Percentiles rank a stretch among this genome's conserved stretches.
phyloP scores from a whole-genome alignment of 2,113 vertebrate genomes.

The Carettochelys insculpta region DNA sequence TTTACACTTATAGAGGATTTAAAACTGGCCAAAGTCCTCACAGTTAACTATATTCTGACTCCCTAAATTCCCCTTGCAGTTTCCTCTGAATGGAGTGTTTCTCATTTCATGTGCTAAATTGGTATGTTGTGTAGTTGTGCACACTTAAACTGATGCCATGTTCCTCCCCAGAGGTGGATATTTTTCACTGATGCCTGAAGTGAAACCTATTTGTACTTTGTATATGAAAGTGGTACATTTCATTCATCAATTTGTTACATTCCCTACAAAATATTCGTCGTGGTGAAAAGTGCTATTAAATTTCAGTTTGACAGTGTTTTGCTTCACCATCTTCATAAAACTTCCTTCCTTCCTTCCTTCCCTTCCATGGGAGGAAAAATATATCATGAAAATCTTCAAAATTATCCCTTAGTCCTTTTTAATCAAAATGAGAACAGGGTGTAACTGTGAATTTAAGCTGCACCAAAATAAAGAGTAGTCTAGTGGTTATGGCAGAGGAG shows the following conservation, averaged over 20 bases:
- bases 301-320: constrained; percentile 34
- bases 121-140: constrained; percentile 19
- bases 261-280: constrained; percentile 45
- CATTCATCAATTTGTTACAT: constrained; percentile 63
- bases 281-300: constrained; percentile 36
- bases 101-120: constrained; percentile 32
- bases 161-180: constrained; percentile 51
- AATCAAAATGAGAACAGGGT: constrained; percentile 8
- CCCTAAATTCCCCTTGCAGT: constrained; percentile 8
- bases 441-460: constrained; percentile 49
- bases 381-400: constrained; percentile 28
- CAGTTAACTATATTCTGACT: neutral
- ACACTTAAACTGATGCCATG: constrained; percentile 12
- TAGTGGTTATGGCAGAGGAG: neutral
- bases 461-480: neutral
- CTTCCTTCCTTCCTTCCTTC: neutral
- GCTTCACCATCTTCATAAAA: constrained; percentile 57
- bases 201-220: constrained; percentile 35
- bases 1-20: neutral
- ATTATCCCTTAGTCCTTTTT: constrained; percentile 47
- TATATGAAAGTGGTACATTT: constrained; percentile 52
- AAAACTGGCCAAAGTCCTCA: neutral
- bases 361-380: neutral
- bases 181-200: constrained; percentile 45
- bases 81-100: constrained; percentile 40